Evolutionary conservation across 2,113 vertebrate genomes (phyloP), one percentile per base, ranked within the genome.

Genomic region (Australoheros scitulus): DNA sequence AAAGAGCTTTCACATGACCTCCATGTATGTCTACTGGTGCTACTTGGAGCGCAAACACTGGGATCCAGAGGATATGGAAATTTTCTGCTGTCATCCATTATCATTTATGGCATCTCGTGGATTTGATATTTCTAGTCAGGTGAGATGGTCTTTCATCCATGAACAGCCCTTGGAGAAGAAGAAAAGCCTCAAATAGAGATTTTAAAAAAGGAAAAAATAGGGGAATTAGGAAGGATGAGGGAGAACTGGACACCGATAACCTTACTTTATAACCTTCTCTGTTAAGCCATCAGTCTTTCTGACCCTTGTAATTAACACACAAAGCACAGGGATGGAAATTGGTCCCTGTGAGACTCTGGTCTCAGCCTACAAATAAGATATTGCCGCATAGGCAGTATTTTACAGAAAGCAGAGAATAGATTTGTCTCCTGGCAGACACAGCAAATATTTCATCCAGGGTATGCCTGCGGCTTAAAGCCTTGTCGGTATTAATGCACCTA

Each of bases 271-370:
- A 88, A 89, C 91, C 89, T 88, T 79, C 91, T 90, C 90, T 90
- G 92, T 95, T 93, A 86, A 92, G 88, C 91, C 92, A 94, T 94
- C 92, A 93, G 87, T 95, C 93, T 94, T 93, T 90, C 86, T 89
- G 92, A 93, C 91, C 92, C 92, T 59, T 85, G 92, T 94, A 95
- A 95, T 94, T 95, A 94, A 93, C 93, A 94, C 93, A 94, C 93
- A 94, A 93, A 93, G 92, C 91, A 86, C 81, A 90, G 78, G 87
- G 85, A 92, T 89, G 86, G 90, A 89, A 76, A 95, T 95, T 95
- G 93, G 94, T 94, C 93, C 94, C 94, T 88, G 85, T 82, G 94
- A 94, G 93, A 93, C 92, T 88, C 79, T 13, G 77, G 89, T 80
- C 87, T 93, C 89, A 83, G 89, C 87, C 92, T 91, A 77, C 92